Conservation (phyloP, 2,888 invertebrate genomes). For the Deroplatys truncata region DNA sequence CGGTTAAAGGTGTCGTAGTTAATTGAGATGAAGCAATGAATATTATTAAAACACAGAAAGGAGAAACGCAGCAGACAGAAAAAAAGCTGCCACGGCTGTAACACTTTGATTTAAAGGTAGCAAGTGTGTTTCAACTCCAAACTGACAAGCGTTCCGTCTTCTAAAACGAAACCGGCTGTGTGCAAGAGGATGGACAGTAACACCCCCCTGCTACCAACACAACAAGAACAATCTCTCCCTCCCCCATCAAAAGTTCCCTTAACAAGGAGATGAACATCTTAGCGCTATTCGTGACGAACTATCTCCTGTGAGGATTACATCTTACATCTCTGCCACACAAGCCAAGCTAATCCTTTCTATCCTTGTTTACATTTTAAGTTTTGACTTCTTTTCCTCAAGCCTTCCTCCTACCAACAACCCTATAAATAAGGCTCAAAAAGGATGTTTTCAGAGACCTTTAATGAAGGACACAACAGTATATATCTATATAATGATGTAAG, state of each 20-base stretch:
- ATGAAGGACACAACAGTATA: no score
- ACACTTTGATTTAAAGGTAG: not conserved
- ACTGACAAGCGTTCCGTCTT: not conserved
- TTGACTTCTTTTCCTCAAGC: not conserved
- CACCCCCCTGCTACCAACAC: not conserved
- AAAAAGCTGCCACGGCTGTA: not conserved
- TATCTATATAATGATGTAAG: no score
- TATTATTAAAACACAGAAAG: not conserved
- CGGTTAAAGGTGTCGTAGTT: not conserved
- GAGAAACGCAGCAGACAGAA: not conserved
- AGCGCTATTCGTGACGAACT: not conserved
- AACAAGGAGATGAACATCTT: not conserved
- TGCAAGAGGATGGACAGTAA: not conserved
- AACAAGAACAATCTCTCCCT: not conserved
- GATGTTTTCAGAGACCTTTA: no score
- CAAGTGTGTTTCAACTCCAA: not conserved
- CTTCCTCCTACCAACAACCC: not conserved
- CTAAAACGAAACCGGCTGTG: not conserved
- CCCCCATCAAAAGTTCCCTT: not conserved
- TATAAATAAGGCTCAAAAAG: not conserved
- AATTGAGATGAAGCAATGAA: not conserved
- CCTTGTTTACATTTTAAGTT: not conserved
- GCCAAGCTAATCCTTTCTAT: not conserved
- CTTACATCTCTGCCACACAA: not conserved
- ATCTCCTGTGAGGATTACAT: not conserved